These are phyloP conservation scores for Tapirus indicus DNA, from an alignment of 2,797 vertebrate species.

Conservation along the genomic window DNA sequence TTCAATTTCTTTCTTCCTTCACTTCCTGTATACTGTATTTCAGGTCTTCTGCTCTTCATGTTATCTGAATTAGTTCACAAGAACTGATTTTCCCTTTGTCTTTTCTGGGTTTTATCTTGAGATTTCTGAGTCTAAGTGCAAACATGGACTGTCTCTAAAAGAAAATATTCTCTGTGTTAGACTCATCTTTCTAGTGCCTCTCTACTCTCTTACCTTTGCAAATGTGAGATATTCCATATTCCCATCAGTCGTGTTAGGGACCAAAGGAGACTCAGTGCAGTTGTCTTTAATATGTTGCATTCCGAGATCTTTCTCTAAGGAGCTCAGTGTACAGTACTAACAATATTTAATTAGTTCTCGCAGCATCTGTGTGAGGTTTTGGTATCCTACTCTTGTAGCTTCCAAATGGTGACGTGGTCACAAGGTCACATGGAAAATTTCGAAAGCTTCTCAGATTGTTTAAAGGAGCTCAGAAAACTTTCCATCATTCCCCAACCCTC, in stretches of 20 bases:
- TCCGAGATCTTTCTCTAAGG: slow-evolving; percentile 7
- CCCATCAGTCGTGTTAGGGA: background rate
- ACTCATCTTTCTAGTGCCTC: background rate
- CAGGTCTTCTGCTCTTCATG: background rate
- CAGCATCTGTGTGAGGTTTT: background rate
- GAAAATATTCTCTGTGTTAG: background rate
- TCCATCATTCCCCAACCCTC: background rate
- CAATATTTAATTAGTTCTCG: background rate
- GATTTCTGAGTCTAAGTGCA: background rate
- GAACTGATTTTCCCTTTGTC: background rate
- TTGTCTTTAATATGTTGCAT: slow-evolving; percentile 4
- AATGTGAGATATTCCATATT: background rate
- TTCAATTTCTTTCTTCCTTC: slow-evolving; percentile 13
- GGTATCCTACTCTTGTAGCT: background rate
- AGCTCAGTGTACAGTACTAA: background rate
- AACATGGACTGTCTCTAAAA: background rate
- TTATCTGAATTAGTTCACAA: slow-evolving; percentile 28
- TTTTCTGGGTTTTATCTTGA: background rate
- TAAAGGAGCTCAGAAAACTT: background rate
- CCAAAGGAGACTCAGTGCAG: background rate
- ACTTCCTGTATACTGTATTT: background rate
- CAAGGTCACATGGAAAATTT: background rate
- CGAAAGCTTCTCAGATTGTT: background rate
- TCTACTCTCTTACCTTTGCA: background rate
- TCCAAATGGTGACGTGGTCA: background rate